phyloP scores from a whole-genome alignment of 1,140 invertebrate genomes.

The Apocrypta bakeri region DNA sequence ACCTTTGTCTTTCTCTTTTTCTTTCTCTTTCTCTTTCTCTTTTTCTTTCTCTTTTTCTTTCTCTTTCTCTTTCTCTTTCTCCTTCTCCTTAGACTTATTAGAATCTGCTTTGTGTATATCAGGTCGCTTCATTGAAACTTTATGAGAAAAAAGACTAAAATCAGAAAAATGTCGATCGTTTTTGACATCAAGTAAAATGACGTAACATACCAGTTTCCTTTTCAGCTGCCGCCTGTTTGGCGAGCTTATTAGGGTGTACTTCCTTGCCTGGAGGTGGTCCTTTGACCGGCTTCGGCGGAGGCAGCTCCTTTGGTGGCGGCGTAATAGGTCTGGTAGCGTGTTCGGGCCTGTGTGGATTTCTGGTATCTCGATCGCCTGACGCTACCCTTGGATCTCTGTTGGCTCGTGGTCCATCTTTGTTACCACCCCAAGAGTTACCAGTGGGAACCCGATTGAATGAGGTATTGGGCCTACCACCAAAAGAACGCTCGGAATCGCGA shows the following conservation, averaged over 20 bases:
- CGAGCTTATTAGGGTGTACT: slow-evolving; percentile 36
- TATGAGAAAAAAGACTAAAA: neutral
- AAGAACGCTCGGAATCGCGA: neutral
- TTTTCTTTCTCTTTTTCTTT: slow-evolving; percentile 13
- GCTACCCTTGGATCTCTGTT: slow-evolving; percentile 36
- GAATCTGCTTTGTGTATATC: slow-evolving; percentile 18
- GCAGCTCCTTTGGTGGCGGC: neutral
- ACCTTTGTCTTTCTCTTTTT: too few species aligned
- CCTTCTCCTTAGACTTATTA: slow-evolving; percentile 23
- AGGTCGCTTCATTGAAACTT: slow-evolving; percentile 24
- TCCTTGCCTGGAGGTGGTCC: slow-evolving; percentile 37
- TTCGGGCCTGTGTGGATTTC: neutral
- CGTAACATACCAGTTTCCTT: slow-evolving; percentile 30
- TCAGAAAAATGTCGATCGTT: neutral
- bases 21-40: slow-evolving; percentile 34
- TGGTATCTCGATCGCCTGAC: slow-evolving; percentile 16
- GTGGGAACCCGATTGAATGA: slow-evolving; percentile 2
- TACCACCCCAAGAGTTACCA: slow-evolving; percentile 31
- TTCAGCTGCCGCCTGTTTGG: slow-evolving; percentile 20
- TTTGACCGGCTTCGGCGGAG: neutral
- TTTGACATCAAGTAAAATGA: neutral
- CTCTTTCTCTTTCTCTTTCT: neutral
- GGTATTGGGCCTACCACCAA: slow-evolving; percentile 17
- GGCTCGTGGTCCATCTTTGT: slow-evolving; percentile 11
- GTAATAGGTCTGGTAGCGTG: neutral